Conservation (phyloP, 2,888 invertebrate species). For the Ormyrus pomaceus region DNA sequence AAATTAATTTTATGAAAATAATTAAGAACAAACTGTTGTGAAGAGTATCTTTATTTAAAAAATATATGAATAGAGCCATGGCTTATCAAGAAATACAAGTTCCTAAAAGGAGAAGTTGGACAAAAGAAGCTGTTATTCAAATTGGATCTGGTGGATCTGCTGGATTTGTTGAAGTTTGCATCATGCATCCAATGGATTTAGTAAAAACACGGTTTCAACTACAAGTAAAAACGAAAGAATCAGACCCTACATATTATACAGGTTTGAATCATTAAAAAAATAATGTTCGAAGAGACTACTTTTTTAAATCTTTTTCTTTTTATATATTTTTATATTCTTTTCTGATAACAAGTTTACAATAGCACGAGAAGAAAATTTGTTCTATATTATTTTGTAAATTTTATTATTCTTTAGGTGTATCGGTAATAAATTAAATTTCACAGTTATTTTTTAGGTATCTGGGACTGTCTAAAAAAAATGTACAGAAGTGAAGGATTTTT, state of each 20-base stretch:
- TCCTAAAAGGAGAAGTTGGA: constrained; percentile 47
- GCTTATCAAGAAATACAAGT: constrained; percentile 5
- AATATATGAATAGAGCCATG: constrained; percentile 21
- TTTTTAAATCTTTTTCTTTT: background rate
- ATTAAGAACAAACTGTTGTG: too few relatives aligned
- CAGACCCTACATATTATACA: constrained; percentile 73
- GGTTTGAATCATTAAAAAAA: constrained; percentile 52
- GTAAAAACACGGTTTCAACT: constrained; percentile 94
- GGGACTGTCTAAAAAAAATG: constrained; percentile 94
- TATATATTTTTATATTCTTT: background rate
- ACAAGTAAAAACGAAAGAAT: constrained; percentile 77
- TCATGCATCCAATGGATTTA: constrained; percentile 97
- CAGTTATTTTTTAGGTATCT: constrained; percentile 82
- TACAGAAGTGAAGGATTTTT: constrained; percentile 88
- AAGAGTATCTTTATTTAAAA: background rate
- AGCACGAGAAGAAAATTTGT: too few relatives aligned
- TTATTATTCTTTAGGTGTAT: too few relatives aligned
- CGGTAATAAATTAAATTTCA: constrained; percentile 11
- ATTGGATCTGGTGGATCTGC: constrained; percentile 93
- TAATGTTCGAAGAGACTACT: background rate
- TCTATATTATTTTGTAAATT: too few relatives aligned
- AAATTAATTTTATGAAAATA: too few relatives aligned
- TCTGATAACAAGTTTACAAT: too few relatives aligned
- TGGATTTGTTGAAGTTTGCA: constrained; percentile 94
- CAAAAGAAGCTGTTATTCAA: constrained; percentile 87